phyloP scores from a whole-genome alignment of 2,113 vertebrate species.

The Sialia sialis region DNA sequence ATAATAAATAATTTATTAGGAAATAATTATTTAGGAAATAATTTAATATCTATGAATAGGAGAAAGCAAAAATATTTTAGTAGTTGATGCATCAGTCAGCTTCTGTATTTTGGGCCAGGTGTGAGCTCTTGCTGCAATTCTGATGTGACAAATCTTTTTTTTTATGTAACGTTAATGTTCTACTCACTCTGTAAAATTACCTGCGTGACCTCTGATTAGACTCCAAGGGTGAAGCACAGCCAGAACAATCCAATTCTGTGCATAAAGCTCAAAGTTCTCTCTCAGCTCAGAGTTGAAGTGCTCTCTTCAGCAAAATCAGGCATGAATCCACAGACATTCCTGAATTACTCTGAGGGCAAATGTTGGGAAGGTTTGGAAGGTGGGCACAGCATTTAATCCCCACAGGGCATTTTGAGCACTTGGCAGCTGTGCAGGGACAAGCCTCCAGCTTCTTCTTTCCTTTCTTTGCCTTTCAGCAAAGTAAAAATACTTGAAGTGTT shows the following conservation, averaged over 20 bases:
- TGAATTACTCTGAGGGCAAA: not conserved
- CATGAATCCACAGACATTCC: not conserved
- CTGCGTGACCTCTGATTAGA: not conserved
- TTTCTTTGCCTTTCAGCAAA: not conserved
- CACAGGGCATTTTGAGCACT: not conserved
- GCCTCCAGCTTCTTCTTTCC: not conserved
- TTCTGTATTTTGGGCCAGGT: not conserved
- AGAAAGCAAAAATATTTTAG: not conserved
- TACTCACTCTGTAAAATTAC: fast-evolving
- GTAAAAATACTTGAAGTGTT: not conserved
- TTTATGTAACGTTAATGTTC: not conserved
- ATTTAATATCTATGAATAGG: not conserved
- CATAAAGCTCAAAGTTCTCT: not conserved
- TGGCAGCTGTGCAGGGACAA: not conserved
- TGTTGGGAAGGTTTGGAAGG: not conserved
- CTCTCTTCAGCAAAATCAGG: not conserved
- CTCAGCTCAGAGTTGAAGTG: not conserved
- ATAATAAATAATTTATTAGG: no score
- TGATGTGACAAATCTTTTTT: not conserved
- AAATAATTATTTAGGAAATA: no score
- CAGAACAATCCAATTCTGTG: not conserved
- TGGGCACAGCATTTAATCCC: fast-evolving
- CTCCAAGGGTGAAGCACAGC: not conserved
- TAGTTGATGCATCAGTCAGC: not conserved
- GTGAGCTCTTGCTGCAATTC: not conserved